Percentiles rank a stretch among this genome's conserved stretches.
phyloP scores from a whole-genome alignment of 2,797 vertebrate species.

The Synanceia verrucosa region DNA sequence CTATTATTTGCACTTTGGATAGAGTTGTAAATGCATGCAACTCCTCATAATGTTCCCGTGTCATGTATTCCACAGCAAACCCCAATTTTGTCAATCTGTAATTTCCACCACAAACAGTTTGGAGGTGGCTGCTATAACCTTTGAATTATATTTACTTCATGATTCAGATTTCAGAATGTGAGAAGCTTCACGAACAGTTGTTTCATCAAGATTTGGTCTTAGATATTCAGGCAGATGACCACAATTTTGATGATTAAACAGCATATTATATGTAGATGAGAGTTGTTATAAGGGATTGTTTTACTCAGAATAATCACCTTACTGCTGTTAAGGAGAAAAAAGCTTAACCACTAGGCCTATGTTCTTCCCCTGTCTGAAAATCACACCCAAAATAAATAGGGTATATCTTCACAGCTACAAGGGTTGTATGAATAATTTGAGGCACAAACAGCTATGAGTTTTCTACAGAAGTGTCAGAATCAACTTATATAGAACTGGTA shows the following conservation, averaged over 20 bases:
- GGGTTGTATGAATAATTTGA: no score
- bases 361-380: no score
- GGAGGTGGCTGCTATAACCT: neutral
- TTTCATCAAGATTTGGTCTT: neutral
- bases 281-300: neutral
- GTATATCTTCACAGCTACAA: no score
- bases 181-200: no score
- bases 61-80: neutral
- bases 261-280: neutral
- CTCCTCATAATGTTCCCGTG: neutral
- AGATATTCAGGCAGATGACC: no score
- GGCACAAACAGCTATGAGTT: no score
- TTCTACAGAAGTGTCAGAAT: no score
- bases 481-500: no score
- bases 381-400: no score
- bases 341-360: no score
- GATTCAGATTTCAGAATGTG: neutral
- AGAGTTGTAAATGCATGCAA: neutral
- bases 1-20: neutral
- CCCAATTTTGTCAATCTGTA: neutral
- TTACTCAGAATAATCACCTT: neutral
- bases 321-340: neutral
- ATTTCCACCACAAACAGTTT: neutral
- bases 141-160: neutral
- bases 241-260: neutral